A percentile compares a stretch with the other conserved stretches of the same genome.
These are phyloP conservation scores for Phalacrocorax carbo DNA, from an alignment of 2,113 vertebrate species.

Conservation along the genomic window DNA sequence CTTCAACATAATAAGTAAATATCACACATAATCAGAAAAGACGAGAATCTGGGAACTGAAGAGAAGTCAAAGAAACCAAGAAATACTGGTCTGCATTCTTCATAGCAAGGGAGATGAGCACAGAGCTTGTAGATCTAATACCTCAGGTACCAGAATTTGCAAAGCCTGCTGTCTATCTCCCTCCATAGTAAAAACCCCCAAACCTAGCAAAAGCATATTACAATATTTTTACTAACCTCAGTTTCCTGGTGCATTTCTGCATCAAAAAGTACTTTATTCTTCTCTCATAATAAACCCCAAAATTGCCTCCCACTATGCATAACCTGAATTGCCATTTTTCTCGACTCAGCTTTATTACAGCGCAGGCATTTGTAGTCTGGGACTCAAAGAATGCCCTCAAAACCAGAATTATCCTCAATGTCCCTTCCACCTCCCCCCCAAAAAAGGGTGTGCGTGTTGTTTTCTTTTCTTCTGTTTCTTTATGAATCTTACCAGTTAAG, in stretches of 20 bases:
- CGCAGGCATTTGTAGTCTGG: not conserved
- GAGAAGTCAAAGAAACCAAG: not conserved
- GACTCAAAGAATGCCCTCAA: not conserved
- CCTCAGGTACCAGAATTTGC: not conserved
- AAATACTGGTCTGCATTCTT: not conserved
- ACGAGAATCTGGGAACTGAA: not conserved
- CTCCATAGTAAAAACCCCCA: not conserved
- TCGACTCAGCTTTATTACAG: not conserved
- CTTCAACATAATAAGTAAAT: not conserved
- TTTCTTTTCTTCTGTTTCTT: not conserved
- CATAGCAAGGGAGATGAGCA: not conserved
- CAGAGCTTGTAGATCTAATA: not conserved
- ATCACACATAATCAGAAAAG: not conserved
- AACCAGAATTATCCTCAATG: not conserved
- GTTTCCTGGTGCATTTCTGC: not conserved
- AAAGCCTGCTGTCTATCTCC: not conserved
- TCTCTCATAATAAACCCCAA: not conserved
- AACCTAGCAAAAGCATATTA: not conserved
- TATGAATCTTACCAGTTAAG: not conserved
- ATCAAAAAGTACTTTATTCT: not conserved
- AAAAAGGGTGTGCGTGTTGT: accelerated
- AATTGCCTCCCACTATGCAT: not conserved
- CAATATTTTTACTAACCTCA: not conserved
- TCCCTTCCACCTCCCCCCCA: accelerated
- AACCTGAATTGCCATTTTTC: not conserved